phyloP scores from a whole-genome alignment of 2,888 invertebrate genomes.

The Chymomyza fuscimana region DNA sequence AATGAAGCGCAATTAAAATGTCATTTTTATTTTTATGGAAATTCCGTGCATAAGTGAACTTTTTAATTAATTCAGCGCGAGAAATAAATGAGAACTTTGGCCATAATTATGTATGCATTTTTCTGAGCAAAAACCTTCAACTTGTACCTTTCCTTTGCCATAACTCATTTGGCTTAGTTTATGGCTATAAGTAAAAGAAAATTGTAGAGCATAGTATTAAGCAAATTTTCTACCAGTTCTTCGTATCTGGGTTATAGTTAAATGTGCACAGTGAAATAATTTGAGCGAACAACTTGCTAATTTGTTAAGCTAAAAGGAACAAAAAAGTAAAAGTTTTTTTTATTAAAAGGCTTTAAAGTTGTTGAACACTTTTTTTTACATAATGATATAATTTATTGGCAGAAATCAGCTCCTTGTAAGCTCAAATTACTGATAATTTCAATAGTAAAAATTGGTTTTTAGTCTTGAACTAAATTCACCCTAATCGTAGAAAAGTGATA shows the following conservation, averaged over 20 bases:
- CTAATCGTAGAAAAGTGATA: no score
- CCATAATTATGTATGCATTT: conserved; percentile 61
- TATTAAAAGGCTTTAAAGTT: no score
- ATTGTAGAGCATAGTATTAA: neutral
- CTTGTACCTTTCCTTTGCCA: conserved; percentile 34
- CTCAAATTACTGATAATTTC: no score
- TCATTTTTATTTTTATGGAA: conserved; percentile 73
- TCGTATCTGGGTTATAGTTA: neutral
- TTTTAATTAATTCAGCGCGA: conserved; percentile 71
- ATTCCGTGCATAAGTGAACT: conserved; percentile 75
- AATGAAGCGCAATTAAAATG: conserved; percentile 76
- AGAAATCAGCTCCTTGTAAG: no score
- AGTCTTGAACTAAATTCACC: no score
- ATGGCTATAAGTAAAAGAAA: neutral
- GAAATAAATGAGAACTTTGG: conserved; percentile 65
- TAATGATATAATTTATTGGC: no score
- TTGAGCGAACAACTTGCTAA: neutral
- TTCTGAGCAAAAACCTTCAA: conserved; percentile 22
- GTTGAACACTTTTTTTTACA: no score
- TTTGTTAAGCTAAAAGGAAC: no score
- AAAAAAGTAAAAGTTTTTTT: no score
- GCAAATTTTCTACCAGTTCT: neutral
- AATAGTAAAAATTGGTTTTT: no score
- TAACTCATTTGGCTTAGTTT: neutral
- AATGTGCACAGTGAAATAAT: neutral